Conservation (phyloP, 2,797 vertebrate genomes). For the Synaphobranchus kaupii region DNA sequence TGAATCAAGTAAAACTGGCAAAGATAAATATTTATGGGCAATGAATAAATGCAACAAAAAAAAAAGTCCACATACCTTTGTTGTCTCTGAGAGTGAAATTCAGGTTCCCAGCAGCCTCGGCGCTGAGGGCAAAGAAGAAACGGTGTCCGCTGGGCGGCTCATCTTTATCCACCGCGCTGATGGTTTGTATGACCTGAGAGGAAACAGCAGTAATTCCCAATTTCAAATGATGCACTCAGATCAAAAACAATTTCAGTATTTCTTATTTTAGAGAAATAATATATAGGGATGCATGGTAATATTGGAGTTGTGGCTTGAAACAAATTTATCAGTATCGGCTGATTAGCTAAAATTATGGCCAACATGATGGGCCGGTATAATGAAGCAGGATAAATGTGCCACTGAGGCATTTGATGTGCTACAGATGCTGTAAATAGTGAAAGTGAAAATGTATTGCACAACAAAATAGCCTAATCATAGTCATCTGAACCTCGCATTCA, state of each 20-base stretch:
- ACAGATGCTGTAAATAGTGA: too few species aligned
- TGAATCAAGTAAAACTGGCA: background rate
- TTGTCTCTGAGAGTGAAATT: slow-evolving; percentile 95
- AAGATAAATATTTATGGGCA: background rate
- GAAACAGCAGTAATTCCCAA: background rate
- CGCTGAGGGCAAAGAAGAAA: slow-evolving; percentile 86
- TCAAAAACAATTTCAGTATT: background rate
- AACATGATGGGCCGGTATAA: too few species aligned
- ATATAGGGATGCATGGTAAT: too few species aligned
- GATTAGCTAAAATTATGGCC: too few species aligned
- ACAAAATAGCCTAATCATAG: too few species aligned
- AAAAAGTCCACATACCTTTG: slow-evolving; percentile 76
- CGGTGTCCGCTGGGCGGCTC: slow-evolving; percentile 87
- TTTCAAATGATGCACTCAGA: background rate
- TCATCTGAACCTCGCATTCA: too few species aligned
- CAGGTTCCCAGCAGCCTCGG: slow-evolving; percentile 80
- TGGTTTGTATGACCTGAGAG: slow-evolving; percentile 91
- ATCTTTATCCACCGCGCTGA: slow-evolving; percentile 91
- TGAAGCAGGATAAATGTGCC: too few species aligned
- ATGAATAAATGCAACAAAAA: background rate
- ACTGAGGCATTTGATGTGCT: too few species aligned
- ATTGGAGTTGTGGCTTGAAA: too few species aligned
- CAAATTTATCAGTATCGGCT: too few species aligned
- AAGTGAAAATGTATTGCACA: too few species aligned
- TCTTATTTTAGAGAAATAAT: too few species aligned